Base-by-base conservation (phyloP, 2,888 invertebrate species). In the Ferrisia virgata region DNA sequence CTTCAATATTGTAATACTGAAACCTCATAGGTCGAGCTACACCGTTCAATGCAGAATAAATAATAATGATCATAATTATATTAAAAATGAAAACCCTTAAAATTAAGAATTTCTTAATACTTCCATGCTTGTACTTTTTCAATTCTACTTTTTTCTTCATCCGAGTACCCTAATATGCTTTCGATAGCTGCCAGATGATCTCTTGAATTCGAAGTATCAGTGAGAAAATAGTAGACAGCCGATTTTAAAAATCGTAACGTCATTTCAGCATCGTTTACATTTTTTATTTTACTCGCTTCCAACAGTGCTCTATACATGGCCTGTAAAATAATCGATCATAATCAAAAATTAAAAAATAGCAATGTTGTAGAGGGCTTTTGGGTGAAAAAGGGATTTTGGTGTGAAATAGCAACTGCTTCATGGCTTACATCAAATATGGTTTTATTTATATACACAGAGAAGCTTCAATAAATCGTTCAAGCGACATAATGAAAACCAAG, bases 231-330 rank as follows among this genome's bases (percentile, higher is more conserved):
- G 89, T 96, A 97, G 87, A 97, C 92, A 83, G 97, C 96, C 85
- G 96, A 96, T 89, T 96, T 96, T 86, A 97, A 91, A 90, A 97
- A 97, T 89, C 96, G 95, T 87, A 97, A 90, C 25, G 96, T 96
- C 86, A 96, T 94, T 89, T 96, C 95, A n/a, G 96, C 95, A 90
- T 96, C 96, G 85, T 95, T 92, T 86, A 91, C 92, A 86, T 91
- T 92, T 89, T 92, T 93, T 88, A 90, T 92, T 86, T 90, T 79
- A 79, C 69, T 79, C 1, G 84, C 69, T 85, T 86, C 86, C 33
- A 86, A 79, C n/a, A 95, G 91, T 88, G 94, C 93, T 87, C 94
- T 92, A 89, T 95, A 95, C 93, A 95, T 95, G 87, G 94, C 95
- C 95, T 95, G 90, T 15, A 91, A 89, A 85, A 82, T 3, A 79